These are phyloP conservation scores for Coboldia fuscipes DNA, from an alignment of 1,140 invertebrate species.

Conservation along the genomic window DNA sequence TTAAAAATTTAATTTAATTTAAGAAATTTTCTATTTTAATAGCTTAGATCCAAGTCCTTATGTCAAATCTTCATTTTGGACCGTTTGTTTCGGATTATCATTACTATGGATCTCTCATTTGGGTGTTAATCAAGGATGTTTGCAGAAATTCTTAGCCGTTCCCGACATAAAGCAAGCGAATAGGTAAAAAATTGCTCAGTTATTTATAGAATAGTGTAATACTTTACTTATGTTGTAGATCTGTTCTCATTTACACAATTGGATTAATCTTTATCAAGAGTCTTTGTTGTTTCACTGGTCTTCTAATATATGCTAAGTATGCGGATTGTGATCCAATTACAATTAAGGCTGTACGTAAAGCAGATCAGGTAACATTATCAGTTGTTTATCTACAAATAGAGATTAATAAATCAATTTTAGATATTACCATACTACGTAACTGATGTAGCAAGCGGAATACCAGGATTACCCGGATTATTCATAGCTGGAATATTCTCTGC, in stretches of 20 bases:
- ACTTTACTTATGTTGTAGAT: not conserved
- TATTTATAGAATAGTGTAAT: not conserved
- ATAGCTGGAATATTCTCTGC: conserved; percentile 47
- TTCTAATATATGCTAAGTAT: conserved; percentile 36
- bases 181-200: not conserved
- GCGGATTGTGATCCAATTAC: conserved; percentile 34
- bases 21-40: not conserved
- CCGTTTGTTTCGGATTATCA: not conserved
- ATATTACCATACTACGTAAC: conserved; percentile 35
- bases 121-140: not conserved
- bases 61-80: not conserved
- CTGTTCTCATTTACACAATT: conserved; percentile 5
- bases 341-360: conserved; percentile 17
- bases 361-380: no score
- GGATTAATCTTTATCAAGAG: conserved; percentile 15
- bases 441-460: conserved; percentile 26
- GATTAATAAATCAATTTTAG: no score
- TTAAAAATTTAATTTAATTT: not conserved
- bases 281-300: conserved; percentile 22
- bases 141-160: no score
- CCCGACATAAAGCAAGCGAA: no score
- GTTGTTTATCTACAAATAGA: no score
- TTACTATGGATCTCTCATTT: no score
- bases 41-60: not conserved
- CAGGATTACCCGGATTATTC: conserved; percentile 42